Base-by-base conservation (phyloP, 2,888 invertebrate genomes). In the Pedicia rivosa region DNA sequence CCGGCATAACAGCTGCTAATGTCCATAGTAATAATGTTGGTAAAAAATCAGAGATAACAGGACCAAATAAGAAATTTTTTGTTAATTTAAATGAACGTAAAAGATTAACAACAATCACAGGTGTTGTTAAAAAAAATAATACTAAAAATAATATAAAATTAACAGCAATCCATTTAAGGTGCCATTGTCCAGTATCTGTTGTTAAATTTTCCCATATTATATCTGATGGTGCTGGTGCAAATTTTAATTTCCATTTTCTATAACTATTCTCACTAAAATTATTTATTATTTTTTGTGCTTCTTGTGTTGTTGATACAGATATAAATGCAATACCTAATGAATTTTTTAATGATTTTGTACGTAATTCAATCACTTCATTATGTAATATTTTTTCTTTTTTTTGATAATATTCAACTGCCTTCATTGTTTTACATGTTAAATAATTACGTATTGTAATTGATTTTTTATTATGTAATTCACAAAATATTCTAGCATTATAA, bases 171-270 rank as follows among this genome's bases (percentile, higher is more conserved):
- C 87, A 87, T 59, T 83, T 87, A 19, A 87, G 63, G 53, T 86
- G 84, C 84, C 87, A 87, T 47, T 79, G 72, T 38, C 82, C 75
- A 36, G 78, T 78, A 34, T 81, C 77, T 31, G 86, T 72, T 50
- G 82, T 79, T 41, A 94, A 62, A 59, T 94, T 88, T 57, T 91
- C 90, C 94, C 94, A 95, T 56, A 87, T 84, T 37, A 95, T 82
- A 57, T 94, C 92, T 25, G 83, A 76, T 1, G 94, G 91, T 16
- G 84, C 77, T 2, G 94, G 92, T 3, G 94, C 92, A 61, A 84
- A 84, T 22, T 70, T 64, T 5, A 92, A 72, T 29, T 74, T 70
- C 92, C 92, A 94, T 32, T 78, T 70, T n/a, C 72, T 60, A 40
- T 75, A 66, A 40, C 75, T 56, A 51, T 73, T 70, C 1, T 69